Base-by-base conservation (phyloP, 2,797 vertebrate genomes). In the Ateles fusciceps region DNA sequence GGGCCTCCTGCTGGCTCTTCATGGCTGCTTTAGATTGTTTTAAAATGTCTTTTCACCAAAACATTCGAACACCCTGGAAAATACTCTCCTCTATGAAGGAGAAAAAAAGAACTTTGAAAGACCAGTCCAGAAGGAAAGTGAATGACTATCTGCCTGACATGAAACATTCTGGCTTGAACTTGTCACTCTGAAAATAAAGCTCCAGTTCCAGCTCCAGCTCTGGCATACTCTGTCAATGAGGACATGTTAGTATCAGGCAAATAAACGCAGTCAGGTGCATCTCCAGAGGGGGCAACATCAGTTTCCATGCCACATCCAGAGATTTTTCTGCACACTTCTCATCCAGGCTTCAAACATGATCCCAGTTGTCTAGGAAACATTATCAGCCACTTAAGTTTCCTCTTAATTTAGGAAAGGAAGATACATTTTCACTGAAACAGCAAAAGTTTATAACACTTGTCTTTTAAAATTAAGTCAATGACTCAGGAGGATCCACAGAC, bases 291-390 rank as follows among this genome's bases (percentile, higher is more conserved):
- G 33, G 91, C 39, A 95, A 91, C n/a, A 28, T 74, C 22, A 80
- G n/a, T 52, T 50, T 94, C n/a, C 74, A 52, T 5, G 28, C 19
- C 19, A 83, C 71, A 80, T 92, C 94, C 84, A 97, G 89, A 81
- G 64, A 95, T 91, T 64, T 57, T 79, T 84, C 91, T 92, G 64
- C 71, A 85, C 39, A 89, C 80, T 68, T 84, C 86, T 85, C 44
- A 84, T 21, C 52, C 33, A 94, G 71, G 76, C 87, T 81, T 94
- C 26, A 46, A 81, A 86, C 94, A 80, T 76, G 80, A 95, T 93
- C 86, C 76, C 61, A 50, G 46, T 85, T 93, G 93, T 83, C 89
- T 42, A 87, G 93, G 68, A 96, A 91, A 96, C 52, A 91, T 57
- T 74, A 83, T 75, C 79, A 84, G 84, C 48, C 81, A 84, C 87